Evolutionary conservation across 1,140 invertebrate genomes (phyloP), one percentile per base, ranked within the genome.

Genomic region (Aplysia californica): DNA sequence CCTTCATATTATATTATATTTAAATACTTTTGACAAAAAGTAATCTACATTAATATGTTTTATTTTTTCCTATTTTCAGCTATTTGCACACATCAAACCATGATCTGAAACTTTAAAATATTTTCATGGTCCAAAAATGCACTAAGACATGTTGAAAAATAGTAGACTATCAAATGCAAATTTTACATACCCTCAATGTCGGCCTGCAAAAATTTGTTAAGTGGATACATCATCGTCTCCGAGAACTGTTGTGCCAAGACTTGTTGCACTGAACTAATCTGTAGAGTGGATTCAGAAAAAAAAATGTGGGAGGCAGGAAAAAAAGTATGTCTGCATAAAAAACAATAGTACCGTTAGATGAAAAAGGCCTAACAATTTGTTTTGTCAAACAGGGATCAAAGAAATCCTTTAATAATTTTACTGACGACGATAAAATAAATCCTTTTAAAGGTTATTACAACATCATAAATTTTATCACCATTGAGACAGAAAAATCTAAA

Each of bases 221-320:
- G 77, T 33, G 91, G 91, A 82, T 87, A 91, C 83, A 91, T 88
- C 87, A 91, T 90, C 36, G 89, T 88, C 81, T 91, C 91, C 35
- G 86, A 89, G 58, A 90, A 85, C 80, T 91, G 90, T 44, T 90
- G 87, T 26, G 89, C 87, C 50, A 91, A 82, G 15, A 91, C 88
- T 79, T 91, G 91, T 64, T 91, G 90, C 80, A 90, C 85, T 10
- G 91, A 91, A 82, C 90, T 91, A 50, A 91, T 84, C 90, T 91
- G 83, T 33, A 86, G 80, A 56, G n/a, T n/a, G 77, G 21, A 68
- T 67, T 33, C 79, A 75, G 15, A 61, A 36, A 77, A 35, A 2
- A 55, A 72, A 26, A 72, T 56, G 50, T n/a, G 31, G 55, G 26
- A 38, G 21, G 59, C 26, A 0, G 6, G 38, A 23, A 71, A 33